A percentile compares a stretch with the other conserved stretches of the same genome.
Conservation (phyloP, 2,113 vertebrate species). For the Bungarus multicinctus region DNA sequence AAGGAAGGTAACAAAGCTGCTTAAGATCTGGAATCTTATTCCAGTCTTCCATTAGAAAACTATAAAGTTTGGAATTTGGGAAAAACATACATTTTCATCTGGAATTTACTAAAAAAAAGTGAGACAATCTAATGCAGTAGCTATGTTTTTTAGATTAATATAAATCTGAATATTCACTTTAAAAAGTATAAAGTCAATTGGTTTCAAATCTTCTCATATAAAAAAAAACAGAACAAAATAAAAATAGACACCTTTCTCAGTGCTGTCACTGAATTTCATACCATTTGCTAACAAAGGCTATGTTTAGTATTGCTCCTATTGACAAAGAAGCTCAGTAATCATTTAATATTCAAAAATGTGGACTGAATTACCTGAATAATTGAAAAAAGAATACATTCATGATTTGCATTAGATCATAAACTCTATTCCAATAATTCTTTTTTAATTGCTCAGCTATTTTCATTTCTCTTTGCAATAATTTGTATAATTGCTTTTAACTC, state of each 20-base stretch:
- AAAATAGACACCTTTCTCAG: background rate
- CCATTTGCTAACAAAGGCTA: background rate
- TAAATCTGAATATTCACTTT: background rate
- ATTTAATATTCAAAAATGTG: constrained; percentile 24
- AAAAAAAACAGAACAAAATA: background rate
- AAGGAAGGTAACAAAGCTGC: background rate
- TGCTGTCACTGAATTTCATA: background rate
- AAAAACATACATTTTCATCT: background rate
- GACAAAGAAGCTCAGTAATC: constrained; percentile 19
- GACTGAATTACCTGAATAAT: constrained; percentile 38
- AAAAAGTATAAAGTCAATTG: background rate
- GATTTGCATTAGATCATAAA: constrained; percentile 42
- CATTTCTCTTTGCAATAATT: background rate
- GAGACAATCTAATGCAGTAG: background rate
- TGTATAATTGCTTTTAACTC: background rate
- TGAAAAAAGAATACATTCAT: background rate
- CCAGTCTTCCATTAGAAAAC: background rate
- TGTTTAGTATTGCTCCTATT: constrained; percentile 2
- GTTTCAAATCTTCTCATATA: background rate
- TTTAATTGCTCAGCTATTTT: constrained; percentile 6
- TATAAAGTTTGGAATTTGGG: background rate
- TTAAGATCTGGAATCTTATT: background rate
- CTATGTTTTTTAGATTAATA: background rate
- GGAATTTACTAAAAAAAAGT: background rate
- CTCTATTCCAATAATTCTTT: constrained; percentile 4